Percentiles rank a stretch among this genome's conserved stretches.
Evolutionary conservation across 2,797 vertebrate species (phyloP).

Genomic region (Cynopterus sphinx): DNA sequence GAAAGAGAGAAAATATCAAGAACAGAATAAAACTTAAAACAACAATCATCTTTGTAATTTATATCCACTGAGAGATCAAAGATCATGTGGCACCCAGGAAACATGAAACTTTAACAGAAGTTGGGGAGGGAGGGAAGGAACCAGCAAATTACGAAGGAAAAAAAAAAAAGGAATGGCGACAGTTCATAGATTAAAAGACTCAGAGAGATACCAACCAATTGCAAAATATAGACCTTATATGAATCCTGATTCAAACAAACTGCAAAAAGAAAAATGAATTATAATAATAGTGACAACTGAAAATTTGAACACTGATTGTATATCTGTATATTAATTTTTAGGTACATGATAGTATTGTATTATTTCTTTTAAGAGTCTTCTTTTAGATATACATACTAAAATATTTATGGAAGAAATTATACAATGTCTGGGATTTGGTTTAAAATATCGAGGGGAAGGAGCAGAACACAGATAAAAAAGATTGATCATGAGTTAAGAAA

Average conservation of each 20-base stretch:
- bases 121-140: not conserved
- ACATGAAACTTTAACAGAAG: not conserved
- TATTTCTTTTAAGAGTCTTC: conserved; percentile 1
- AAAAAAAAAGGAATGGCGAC: not conserved
- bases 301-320: not conserved
- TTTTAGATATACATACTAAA: conserved; percentile 8
- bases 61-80: not conserved
- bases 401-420: conserved; percentile 27
- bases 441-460: not conserved
- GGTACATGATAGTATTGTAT: not conserved
- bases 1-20: not conserved
- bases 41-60: conserved; percentile 23
- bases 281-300: not conserved
- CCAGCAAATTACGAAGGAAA: not conserved
- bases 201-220: not conserved
- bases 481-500: not conserved
- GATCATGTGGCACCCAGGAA: not conserved
- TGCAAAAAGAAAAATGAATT: conserved; percentile 12
- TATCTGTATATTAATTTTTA: not conserved
- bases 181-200: not conserved
- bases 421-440: not conserved
- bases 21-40: conserved; percentile 19
- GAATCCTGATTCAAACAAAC: not conserved
- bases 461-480: not conserved
- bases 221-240: not conserved